These are phyloP conservation scores for Mormyrus lacerda DNA, from an alignment of 2,113 vertebrate species.

Conservation along the genomic window DNA sequence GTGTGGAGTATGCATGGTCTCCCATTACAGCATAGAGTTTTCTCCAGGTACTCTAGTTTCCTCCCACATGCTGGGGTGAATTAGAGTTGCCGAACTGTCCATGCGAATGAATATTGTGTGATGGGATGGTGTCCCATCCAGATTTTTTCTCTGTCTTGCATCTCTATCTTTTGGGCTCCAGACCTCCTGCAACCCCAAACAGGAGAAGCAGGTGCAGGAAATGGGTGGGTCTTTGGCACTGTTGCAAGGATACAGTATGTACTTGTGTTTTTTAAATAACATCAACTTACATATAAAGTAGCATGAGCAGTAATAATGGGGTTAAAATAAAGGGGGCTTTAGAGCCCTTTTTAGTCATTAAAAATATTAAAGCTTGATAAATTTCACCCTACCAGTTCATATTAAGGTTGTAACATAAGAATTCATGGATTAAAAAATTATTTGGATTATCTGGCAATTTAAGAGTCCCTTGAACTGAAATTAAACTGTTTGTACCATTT, in stretches of 20 bases:
- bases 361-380: not conserved
- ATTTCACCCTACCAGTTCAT: constrained; percentile 32
- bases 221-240: not conserved
- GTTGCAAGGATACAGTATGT: not conserved
- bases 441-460: not conserved
- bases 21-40: not conserved
- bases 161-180: not conserved
- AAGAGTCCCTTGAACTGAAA: not conserved
- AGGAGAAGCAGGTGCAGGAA: not conserved
- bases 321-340: not conserved
- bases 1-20: not conserved
- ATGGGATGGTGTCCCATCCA: not conserved
- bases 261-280: not conserved
- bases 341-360: not conserved
- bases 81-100: not conserved
- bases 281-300: not conserved
- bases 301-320: not conserved
- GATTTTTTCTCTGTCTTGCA: not conserved
- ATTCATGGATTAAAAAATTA: not conserved
- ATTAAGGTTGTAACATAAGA: constrained; percentile 72
- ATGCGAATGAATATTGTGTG: not conserved
- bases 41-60: not conserved
- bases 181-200: not conserved
- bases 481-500: not conserved
- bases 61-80: not conserved